Conservation (phyloP, 2,797 vertebrate species). For the Protonibea diacanthus region DNA sequence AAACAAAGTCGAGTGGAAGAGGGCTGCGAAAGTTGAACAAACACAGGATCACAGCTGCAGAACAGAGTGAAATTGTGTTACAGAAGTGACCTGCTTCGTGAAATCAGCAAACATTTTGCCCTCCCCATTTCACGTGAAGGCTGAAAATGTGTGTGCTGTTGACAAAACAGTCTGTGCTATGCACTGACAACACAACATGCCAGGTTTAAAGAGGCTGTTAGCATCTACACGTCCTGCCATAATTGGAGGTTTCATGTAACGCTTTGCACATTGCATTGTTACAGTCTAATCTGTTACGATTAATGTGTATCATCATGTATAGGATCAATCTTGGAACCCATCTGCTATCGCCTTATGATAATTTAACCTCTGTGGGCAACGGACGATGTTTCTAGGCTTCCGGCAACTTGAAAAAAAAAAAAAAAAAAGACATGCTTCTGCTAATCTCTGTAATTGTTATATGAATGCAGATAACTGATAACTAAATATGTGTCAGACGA, state of each 20-base stretch:
- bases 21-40: constrained; percentile 19
- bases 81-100: constrained; percentile 44
- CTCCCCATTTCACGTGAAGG: constrained; percentile 8
- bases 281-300: not conserved
- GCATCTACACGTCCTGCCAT: not conserved
- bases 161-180: constrained; percentile 27
- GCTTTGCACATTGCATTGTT: not conserved
- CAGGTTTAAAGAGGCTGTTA: not conserved
- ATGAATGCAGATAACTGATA: too few species aligned
- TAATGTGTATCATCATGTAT: not conserved
- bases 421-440: too few species aligned
- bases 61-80: constrained; percentile 22
- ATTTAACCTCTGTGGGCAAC: too few species aligned
- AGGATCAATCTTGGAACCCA: too few species aligned
- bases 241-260: not conserved
- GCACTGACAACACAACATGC: constrained; percentile 17
- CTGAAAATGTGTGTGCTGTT: constrained; percentile 34
- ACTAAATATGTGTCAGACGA: too few species aligned
- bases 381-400: too few species aligned
- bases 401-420: too few species aligned
- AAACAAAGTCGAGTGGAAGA: constrained; percentile 30
- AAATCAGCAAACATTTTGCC: constrained; percentile 36
- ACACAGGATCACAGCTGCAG: constrained; percentile 47
- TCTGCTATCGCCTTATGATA: too few species aligned
- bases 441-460: too few species aligned